A percentile compares a stretch with the other conserved stretches of the same genome.
These are phyloP conservation scores for Aethina tumida DNA, from an alignment of 1,140 invertebrate species.

Conservation along the genomic window DNA sequence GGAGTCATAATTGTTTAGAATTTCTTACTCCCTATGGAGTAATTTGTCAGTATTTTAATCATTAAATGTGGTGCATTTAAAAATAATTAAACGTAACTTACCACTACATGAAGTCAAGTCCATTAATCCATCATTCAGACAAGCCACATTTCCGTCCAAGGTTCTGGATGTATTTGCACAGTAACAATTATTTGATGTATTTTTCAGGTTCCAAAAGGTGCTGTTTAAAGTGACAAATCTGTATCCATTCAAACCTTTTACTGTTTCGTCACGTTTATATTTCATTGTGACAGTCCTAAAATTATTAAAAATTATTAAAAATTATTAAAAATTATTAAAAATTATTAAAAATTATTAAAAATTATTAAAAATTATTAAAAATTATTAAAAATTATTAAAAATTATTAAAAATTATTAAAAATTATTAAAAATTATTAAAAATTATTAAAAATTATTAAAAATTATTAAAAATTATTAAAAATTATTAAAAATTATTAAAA, in stretches of 20 bases:
- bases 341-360: neutral
- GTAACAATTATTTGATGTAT: slow-evolving; percentile 27
- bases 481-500: too few relatives aligned
- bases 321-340: neutral
- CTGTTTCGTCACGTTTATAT: slow-evolving; percentile 17
- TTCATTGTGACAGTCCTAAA: slow-evolving; percentile 22
- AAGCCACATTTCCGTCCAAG: slow-evolving; percentile 25
- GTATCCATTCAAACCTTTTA: slow-evolving; percentile 24
- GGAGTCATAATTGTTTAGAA: too few relatives aligned
- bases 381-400: too few relatives aligned
- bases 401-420: too few relatives aligned
- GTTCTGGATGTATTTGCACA: slow-evolving; percentile 28
- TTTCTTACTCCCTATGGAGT: too few relatives aligned
- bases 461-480: too few relatives aligned
- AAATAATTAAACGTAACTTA: slow-evolving; percentile 14
- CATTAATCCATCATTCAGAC: slow-evolving; percentile 31
- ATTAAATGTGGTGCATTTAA: slow-evolving; percentile 3
- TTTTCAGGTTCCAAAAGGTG: slow-evolving; percentile 18
- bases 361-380: neutral
- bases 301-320: slow-evolving; percentile 6
- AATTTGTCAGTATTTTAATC: slow-evolving; percentile 1
- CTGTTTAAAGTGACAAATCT: slow-evolving; percentile 23
- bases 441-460: too few relatives aligned
- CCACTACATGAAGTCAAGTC: slow-evolving; percentile 31
- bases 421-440: too few relatives aligned